phyloP scores from a whole-genome alignment of 23 tunicate species.

The Phallusia fumigata region DNA sequence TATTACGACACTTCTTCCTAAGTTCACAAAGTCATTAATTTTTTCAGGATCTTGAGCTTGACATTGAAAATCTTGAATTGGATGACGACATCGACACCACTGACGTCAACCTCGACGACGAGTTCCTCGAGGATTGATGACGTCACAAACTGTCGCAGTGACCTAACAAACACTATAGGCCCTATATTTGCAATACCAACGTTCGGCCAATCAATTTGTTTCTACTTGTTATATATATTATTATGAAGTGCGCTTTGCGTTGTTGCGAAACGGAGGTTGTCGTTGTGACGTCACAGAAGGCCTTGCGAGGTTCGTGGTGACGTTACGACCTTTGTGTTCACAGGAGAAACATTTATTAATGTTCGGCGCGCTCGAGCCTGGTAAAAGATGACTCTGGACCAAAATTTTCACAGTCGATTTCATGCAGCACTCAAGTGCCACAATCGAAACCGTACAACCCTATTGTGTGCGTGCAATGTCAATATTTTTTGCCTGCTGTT shows the following conservation, averaged over 20 bases:
- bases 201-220: neutral
- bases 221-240: neutral
- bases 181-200: no score
- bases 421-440: no score
- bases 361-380: no score
- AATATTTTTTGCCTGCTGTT: no score
- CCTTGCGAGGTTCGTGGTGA: neutral
- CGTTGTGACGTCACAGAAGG: neutral
- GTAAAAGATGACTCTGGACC: no score
- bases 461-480: no score
- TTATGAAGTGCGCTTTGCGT: constrained; percentile 4
- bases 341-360: no score
- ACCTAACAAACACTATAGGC: no score
- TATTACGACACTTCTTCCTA: neutral
- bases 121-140: constrained; percentile 71
- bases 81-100: constrained; percentile 88
- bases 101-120: constrained; percentile 81
- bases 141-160: neutral
- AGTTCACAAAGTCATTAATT: neutral
- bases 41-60: constrained; percentile 83
- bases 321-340: no score
- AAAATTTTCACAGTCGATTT: no score
- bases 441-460: no score
- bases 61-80: constrained; percentile 82
- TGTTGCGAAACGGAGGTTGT: neutral